phyloP scores from a whole-genome alignment of 2,888 invertebrate species.

The Taphrorychus bicolor region DNA sequence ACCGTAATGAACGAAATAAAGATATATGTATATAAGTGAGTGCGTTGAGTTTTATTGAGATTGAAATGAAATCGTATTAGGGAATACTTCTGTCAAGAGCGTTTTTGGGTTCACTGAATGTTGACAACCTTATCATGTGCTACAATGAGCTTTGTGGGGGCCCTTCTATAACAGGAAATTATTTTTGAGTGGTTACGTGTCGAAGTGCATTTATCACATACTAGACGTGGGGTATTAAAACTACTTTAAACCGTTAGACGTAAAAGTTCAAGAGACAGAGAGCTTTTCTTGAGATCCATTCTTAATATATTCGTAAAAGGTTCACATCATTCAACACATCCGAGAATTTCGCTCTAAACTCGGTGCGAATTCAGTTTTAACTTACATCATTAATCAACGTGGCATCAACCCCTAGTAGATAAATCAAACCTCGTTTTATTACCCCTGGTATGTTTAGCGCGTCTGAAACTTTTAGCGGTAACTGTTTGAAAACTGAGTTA shows the following conservation, averaged over 20 bases:
- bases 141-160: neutral
- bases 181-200: constrained; percentile 5
- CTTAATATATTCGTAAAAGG: constrained; percentile 1
- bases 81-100: neutral
- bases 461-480: constrained; percentile 20
- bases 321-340: neutral
- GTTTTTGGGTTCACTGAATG: too few relatives aligned
- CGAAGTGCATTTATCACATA: neutral
- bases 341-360: constrained; percentile 7
- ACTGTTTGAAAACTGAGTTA: constrained; percentile 23
- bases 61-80: neutral
- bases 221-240: neutral
- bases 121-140: too few relatives aligned
- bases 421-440: constrained; percentile 17
- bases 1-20: neutral
- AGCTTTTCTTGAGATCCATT: neutral
- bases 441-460: constrained; percentile 15
- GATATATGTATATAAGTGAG: neutral
- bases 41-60: neutral
- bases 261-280: neutral
- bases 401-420: constrained; percentile 1
- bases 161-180: constrained; percentile 6
- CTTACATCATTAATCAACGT: constrained; percentile 12
- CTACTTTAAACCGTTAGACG: neutral
- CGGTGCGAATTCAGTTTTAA: constrained; percentile 7